Evolutionary conservation across 1,140 invertebrate genomes (phyloP).

Genomic region (Drosophila carrolli): DNA sequence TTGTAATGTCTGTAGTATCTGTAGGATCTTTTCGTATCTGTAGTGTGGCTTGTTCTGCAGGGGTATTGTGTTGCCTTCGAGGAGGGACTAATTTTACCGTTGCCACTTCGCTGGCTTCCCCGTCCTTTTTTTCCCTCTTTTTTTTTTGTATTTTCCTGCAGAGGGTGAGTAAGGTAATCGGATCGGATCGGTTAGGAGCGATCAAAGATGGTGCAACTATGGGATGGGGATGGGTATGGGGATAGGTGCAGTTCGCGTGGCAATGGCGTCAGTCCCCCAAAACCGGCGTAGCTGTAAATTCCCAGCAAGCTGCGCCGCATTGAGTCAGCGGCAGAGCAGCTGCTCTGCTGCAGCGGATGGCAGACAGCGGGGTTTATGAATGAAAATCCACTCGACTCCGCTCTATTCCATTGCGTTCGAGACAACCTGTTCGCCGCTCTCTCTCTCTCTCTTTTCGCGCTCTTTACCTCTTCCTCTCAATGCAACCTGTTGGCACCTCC

Average conservation of each 20-base stretch:
- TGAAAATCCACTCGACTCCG: constrained; percentile 26
- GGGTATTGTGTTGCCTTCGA: constrained; percentile 28
- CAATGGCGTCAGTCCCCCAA: constrained; percentile 42
- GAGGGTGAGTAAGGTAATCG: constrained; percentile 6
- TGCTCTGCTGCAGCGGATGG: constrained; percentile 7
- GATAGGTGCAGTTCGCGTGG: constrained; percentile 43
- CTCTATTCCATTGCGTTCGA: background rate
- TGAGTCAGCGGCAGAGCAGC: constrained; percentile 49
- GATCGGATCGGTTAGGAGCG: constrained; percentile 18
- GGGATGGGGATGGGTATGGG: constrained; percentile 15
- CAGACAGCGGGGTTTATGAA: constrained; percentile 33
- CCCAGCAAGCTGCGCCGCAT: constrained; percentile 21
- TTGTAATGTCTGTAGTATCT: background rate
- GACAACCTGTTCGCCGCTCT: constrained; percentile 21
- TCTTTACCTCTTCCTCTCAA: background rate
- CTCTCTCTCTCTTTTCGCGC: background rate
- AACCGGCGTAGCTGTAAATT: constrained; percentile 52
- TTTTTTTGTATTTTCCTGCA: background rate
- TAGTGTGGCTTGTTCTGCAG: background rate
- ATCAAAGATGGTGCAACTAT: constrained; percentile 9
- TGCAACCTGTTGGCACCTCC: constrained; percentile 33
- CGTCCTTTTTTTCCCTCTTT: background rate
- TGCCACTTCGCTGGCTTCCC: constrained; percentile 35
- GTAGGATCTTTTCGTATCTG: background rate
- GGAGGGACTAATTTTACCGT: constrained; percentile 30